phyloP scores from a whole-genome alignment of 2,888 invertebrate species.

The Lycophotia porphyrea region DNA sequence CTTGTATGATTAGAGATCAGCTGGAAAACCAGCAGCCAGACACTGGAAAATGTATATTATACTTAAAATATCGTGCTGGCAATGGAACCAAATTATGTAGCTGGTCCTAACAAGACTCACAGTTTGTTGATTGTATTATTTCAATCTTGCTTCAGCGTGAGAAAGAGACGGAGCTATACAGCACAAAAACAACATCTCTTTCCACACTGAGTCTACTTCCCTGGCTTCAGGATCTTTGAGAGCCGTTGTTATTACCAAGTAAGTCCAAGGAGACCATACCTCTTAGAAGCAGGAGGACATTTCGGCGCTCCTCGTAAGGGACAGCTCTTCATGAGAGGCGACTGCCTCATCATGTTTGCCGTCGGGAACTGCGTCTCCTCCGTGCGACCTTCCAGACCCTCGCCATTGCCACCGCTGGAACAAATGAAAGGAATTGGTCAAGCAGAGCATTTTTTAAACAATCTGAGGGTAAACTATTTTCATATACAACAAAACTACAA shows the following conservation, averaged over 20 bases:
- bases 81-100: no score
- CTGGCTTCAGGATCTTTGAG: background rate
- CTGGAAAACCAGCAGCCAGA: background rate
- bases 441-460: background rate
- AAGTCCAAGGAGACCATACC: slow-evolving; percentile 70
- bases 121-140: no score
- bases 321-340: slow-evolving; percentile 91
- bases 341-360: slow-evolving; percentile 84
- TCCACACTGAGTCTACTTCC: background rate
- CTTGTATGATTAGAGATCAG: background rate
- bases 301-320: slow-evolving; percentile 92
- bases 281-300: slow-evolving; percentile 92
- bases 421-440: slow-evolving; percentile 16
- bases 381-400: slow-evolving; percentile 81
- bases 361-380: slow-evolving; percentile 83
- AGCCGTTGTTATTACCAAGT: no score
- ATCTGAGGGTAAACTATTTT: background rate
- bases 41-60: background rate
- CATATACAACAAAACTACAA: background rate
- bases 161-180: background rate
- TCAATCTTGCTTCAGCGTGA: background rate
- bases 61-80: background rate
- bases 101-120: no score
- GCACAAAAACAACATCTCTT: background rate
- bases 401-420: slow-evolving; percentile 81